Base-by-base conservation (phyloP, 37 sponge, comb jelly and placozoan genomes). In the Bolinopsis microptera region DNA sequence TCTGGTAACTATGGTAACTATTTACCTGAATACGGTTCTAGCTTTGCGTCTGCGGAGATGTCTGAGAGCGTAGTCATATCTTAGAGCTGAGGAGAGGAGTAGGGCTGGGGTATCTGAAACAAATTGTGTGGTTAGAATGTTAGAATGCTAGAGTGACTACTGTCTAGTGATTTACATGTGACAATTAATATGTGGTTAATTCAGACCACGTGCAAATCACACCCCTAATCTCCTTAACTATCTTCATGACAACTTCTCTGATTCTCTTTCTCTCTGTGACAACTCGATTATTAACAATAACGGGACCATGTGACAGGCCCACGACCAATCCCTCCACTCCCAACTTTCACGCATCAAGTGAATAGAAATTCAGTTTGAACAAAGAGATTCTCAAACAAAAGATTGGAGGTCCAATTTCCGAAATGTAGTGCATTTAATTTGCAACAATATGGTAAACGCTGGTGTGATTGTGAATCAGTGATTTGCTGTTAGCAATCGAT, bases 11-110 rank as follows among this genome's bases (percentile, higher is more conserved):
- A n/a, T n/a, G n/a, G n/a, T n/a, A n/a, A n/a, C n/a, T n/a, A n/a
- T n/a, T 39, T 86, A 86, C 90, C 90, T 86, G 61, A 86, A 86
- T 23, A 86, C 90, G 2, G 90, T 86, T 27, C 90, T 39, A 3
- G 90, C 90, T 41, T 86, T 86, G 36, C 90, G 40, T 21, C 90
- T 38, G 0, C 90, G n/a, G 90, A 86, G 90, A 25, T 86, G 90
- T 40, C 90, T 18, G n/a, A 86, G 61, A 22, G 90, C 90, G 90
- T 86, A 86, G 61, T 86, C 90, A 48, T 86, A 86, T 33, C 90
- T 24, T 27, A 86, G 61, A 3, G 90, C 90, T 3, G 90, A 41
- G 61, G 90, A 40, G 27, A 86, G 90, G 21, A 86, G 90, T 1
- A 86, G 30, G 35, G 90, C 90, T 23, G 90, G 90, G 25, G 41